Conservation (phyloP, 2,888 invertebrate genomes). For the Allygus modestus region DNA sequence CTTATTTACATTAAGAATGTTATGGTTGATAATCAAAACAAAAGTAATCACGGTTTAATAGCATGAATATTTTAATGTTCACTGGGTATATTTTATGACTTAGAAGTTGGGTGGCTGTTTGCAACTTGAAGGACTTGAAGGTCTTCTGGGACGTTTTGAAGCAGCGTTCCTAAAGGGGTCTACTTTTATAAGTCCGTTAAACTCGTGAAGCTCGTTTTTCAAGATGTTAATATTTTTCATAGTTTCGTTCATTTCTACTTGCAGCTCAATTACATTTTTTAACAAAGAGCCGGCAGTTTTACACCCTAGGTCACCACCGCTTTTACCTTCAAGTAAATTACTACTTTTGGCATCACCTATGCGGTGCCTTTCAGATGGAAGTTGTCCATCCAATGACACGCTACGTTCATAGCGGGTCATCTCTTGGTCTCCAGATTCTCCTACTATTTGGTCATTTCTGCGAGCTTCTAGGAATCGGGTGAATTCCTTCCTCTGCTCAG, state of each 20-base stretch:
- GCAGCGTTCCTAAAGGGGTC: neutral
- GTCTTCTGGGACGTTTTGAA: neutral
- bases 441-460: neutral
- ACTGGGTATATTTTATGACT: too few relatives aligned
- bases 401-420: too few relatives aligned
- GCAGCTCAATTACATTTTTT: neutral
- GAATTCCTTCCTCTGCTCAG: conserved; percentile 6
- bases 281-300: neutral
- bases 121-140: neutral
- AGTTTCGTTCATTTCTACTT: neutral
- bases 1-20: too few relatives aligned
- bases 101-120: too few relatives aligned
- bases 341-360: neutral
- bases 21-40: too few relatives aligned
- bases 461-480: neutral
- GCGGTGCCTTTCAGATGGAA: neutral
- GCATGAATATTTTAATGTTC: too few relatives aligned
- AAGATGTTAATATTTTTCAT: neutral
- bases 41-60: too few relatives aligned
- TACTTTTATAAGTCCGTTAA: neutral
- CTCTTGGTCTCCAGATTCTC: neutral
- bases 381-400: too few relatives aligned
- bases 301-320: neutral
- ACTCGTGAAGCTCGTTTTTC: neutral
- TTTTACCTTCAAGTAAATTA: neutral